Base-by-base conservation (phyloP, 2,113 vertebrate genomes). In the Antechinus flavipes region DNA sequence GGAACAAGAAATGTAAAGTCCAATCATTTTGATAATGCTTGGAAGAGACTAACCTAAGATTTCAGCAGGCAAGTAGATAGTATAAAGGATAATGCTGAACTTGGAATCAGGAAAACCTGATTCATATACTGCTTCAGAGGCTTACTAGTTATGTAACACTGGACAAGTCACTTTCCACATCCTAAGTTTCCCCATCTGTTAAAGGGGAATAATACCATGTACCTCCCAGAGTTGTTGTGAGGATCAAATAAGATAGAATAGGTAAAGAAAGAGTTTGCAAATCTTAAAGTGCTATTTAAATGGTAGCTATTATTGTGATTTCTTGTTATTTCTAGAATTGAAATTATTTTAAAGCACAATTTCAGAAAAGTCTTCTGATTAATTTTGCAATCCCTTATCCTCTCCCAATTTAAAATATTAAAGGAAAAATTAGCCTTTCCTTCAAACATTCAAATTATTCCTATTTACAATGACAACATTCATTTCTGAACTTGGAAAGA, bases 1-100 rank as follows among this genome's bases (percentile, higher is more conserved):
- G 24, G 90, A 91, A 94, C 0, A 94, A 27, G 96, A 96, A 97
- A 89, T 92, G 53, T 89, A 16, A 16, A 91, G 91, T 92, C 68
- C 12, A 49, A 25, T 92, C 50, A 12, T 8, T 94, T 91, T n/a
- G 11, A 94, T 91, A 53, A 68, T 68, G 49, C 50, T 89, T 54
- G 3, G 94, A 23, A 76, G 49, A 92, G n/a, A 61, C 54, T 76
- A 93, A 93, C 50, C 53, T 58, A 27, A 8, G 8, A 54, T 95
- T 93, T 76, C 61, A n/a, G 35, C 35, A 68, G 14, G 30, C 30
- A 68, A 1, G 3, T 16, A 68, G 61, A 14, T 84, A 7, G 16
- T 22, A 84, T 5, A 84, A 42, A 42, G 35, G 5, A 84, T 42
- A 42, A 76, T 76, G 14, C 35, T 76, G 35, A 76, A 8, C 4